Evolutionary conservation across 2,888 invertebrate genomes (phyloP).

Genomic region (Trissoscelio sp.): DNA sequence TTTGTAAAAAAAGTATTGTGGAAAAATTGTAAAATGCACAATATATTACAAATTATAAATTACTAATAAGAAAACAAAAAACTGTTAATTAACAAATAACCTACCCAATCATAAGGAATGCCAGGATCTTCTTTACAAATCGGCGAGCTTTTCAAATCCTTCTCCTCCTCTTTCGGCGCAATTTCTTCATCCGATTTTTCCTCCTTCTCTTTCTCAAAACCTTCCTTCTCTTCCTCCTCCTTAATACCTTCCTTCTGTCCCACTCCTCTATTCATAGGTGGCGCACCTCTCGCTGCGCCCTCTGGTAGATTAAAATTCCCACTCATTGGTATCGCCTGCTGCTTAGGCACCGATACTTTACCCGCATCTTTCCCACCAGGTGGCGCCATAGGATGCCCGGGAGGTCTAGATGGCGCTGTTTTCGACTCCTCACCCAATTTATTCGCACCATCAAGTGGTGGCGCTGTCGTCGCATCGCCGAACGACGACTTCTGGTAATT

Average conservation of each 20-base stretch:
- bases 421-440: slow-evolving; percentile 45
- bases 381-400: neutral
- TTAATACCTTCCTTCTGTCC: slow-evolving; percentile 74
- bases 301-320: slow-evolving; percentile 71
- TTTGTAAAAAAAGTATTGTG: no score
- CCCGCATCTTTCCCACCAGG: slow-evolving; percentile 24
- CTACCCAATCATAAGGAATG: slow-evolving; percentile 94
- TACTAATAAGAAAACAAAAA: no score
- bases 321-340: slow-evolving; percentile 15
- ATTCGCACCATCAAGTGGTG: slow-evolving; percentile 18
- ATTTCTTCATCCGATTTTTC: slow-evolving; percentile 83
- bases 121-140: slow-evolving; percentile 89
- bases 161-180: slow-evolving; percentile 85
- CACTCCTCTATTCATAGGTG: neutral
- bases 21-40: no score
- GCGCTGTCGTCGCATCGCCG: slow-evolving; percentile 70
- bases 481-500: slow-evolving; percentile 76
- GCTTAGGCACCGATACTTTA: slow-evolving; percentile 53
- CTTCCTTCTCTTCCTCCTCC: slow-evolving; percentile 85
- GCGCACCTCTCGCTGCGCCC: slow-evolving; percentile 58
- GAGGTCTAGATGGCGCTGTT: neutral
- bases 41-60: no score
- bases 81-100: no score
- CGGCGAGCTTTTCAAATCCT: slow-evolving; percentile 85
- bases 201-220: slow-evolving; percentile 85